Evolutionary conservation across 2,888 invertebrate species (phyloP), one percentile per base, ranked within the genome.

Genomic region (Kryphioiulus occultus): DNA sequence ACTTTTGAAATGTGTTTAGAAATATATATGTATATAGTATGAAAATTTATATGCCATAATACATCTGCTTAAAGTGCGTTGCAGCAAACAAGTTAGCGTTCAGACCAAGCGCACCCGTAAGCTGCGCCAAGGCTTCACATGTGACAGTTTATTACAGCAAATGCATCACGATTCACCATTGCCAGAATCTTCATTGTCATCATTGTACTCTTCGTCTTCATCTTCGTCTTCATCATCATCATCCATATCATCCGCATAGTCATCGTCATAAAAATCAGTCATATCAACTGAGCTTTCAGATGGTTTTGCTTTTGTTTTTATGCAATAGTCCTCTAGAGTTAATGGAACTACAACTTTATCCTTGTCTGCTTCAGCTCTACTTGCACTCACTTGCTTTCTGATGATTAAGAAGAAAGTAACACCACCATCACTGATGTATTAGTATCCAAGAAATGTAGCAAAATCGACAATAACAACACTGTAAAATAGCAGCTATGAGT

Each of bases 321-420:
- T 96, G 93, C 99, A 99, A 93, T 99, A 99, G 92, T 99, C 99
- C 93, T 99, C 99, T 91, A 99, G 93, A 2, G 99, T 99, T 90
- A 97, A 95, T 17, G 99, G 99, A 90, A 99, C 99, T 87, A 96
- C 96, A 89, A 99, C 98, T 90, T 98, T 98, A 93, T 99, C 99
- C 90, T 96, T 96, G 92, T 98, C 98, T 0, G 99, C 99, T 90
- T 99, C 99, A 86, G 95, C 95, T 91, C 98, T 96, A 47, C 99
- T 98, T 32, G 96, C 96, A 92, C 96, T 95, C 22, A 99, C 99
- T 94, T 99, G 99, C 93, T 98, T 99, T 91, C 99, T 99, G 92
- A 12, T 26, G 26, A 68, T 26, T 2, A 68, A 68, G 68, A 68
- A 68, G 26, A 68, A 68, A 22, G 26, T 68, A 12, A 68, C 68